Percentiles rank a stretch among this genome's conserved stretches.
phyloP scores from a whole-genome alignment of 2,888 invertebrate genomes.

The Steinernema carpocapsae region DNA sequence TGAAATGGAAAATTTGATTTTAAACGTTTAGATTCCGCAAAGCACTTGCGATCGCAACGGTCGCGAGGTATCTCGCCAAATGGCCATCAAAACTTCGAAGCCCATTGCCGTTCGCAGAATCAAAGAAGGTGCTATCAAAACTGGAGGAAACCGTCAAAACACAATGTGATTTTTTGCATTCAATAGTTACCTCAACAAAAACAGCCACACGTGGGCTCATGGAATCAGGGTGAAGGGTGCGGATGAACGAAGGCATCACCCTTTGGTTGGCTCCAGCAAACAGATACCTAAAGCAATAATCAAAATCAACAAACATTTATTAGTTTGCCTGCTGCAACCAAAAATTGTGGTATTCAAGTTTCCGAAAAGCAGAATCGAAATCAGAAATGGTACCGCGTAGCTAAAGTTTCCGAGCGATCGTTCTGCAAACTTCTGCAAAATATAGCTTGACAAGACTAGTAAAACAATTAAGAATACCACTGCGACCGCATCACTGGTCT shows the following conservation, averaged over 20 bases:
- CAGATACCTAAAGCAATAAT: constrained; percentile 48
- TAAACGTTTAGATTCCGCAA: too few species aligned
- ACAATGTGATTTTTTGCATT: background rate
- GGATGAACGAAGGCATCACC: constrained; percentile 52
- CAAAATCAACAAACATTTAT: background rate
- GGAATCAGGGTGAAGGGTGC: constrained; percentile 48
- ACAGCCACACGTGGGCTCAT: constrained; percentile 58
- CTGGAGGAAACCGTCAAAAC: too few species aligned
- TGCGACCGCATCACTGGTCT: constrained; percentile 82
- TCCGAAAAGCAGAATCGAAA: constrained; percentile 59
- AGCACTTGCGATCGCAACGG: too few species aligned
- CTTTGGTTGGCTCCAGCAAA: constrained; percentile 50
- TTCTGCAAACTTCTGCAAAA: constrained; percentile 55
- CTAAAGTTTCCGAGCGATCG: constrained; percentile 56
- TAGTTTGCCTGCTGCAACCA: constrained; percentile 52
- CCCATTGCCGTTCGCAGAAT: too few species aligned
- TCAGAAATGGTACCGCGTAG: constrained; percentile 61
- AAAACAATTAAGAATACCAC: constrained; percentile 74
- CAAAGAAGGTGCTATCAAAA: too few species aligned
- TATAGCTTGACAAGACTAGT: background rate
- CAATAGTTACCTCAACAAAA: constrained; percentile 51
- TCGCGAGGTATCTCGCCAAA: too few species aligned
- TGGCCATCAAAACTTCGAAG: too few species aligned
- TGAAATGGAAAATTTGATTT: too few species aligned
- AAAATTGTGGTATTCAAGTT: constrained; percentile 63